Evolutionary conservation across 2,888 invertebrate species (phyloP).

Genomic region (Papilio elwesi): DNA sequence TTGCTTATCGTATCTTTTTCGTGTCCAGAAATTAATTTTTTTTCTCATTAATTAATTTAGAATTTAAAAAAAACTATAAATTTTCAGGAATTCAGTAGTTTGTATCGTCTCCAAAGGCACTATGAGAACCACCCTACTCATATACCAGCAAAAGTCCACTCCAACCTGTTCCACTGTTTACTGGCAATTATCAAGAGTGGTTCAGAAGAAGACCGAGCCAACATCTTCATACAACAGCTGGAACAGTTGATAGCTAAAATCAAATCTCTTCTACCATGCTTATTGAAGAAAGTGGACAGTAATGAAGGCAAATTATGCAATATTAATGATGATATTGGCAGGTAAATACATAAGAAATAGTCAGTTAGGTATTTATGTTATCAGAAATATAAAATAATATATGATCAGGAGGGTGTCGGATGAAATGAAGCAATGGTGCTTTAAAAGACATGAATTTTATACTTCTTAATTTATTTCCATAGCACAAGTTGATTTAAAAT

Average conservation of each 20-base stretch:
- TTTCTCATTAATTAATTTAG: too few species aligned
- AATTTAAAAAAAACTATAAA: conserved; percentile 6
- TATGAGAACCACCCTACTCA: conserved; percentile 74
- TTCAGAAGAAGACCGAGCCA: conserved; percentile 62
- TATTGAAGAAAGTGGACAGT: conserved; percentile 60
- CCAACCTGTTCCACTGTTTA: conserved; percentile 73
- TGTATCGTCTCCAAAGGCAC: conserved; percentile 74
- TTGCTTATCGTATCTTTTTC: too few species aligned
- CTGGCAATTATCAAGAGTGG: conserved; percentile 69
- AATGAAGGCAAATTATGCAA: conserved; percentile 60
- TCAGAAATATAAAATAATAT: too few species aligned
- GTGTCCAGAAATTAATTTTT: too few species aligned
- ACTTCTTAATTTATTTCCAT: not conserved
- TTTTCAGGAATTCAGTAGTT: conserved; percentile 70
- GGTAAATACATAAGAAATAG: conserved; percentile 52
- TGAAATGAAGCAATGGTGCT: too few species aligned
- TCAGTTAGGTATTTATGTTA: too few species aligned
- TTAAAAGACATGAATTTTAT: too few species aligned
- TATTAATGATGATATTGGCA: conserved; percentile 72
- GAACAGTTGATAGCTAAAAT: conserved; percentile 70
- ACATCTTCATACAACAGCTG: conserved; percentile 72
- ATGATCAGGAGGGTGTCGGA: too few species aligned
- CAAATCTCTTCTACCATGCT: conserved; percentile 67
- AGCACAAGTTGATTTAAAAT: too few species aligned
- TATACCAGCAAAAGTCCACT: conserved; percentile 69